phyloP scores from a whole-genome alignment of 1,140 invertebrate species.

The Pseudomyrmex concolor region DNA sequence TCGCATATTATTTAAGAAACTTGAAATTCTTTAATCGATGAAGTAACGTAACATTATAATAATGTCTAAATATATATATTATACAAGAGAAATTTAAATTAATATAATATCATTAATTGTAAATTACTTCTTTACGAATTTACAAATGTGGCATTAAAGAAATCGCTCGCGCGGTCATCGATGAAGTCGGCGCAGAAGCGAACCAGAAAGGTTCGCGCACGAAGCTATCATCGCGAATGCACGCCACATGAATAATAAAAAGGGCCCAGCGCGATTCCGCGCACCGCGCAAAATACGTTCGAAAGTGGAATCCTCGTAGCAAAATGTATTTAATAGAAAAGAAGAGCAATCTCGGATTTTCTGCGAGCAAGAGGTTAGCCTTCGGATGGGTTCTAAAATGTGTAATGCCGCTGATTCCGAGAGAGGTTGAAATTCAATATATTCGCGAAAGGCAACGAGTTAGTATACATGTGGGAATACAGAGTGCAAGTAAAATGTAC shows the following conservation, averaged over 20 bases:
- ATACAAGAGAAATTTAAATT: constrained; percentile 1
- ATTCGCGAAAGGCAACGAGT: constrained; percentile 32
- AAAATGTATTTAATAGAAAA: constrained; percentile 52
- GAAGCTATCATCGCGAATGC: constrained; percentile 22
- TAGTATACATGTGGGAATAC: constrained; percentile 34
- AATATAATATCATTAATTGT: background rate
- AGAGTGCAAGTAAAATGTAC: constrained; percentile 28
- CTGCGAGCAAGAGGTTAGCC: constrained; percentile 44
- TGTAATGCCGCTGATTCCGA: constrained; percentile 39
- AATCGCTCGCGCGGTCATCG: constrained; percentile 4
- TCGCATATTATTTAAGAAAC: background rate
- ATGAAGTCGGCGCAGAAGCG: background rate
- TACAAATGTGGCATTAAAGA: background rate
- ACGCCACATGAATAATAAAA: constrained; percentile 43
- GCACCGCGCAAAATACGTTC: background rate
- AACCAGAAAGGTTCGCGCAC: background rate
- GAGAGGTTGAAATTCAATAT: constrained; percentile 50
- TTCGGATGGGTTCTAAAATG: constrained; percentile 46
- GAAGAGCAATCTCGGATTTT: constrained; percentile 51
- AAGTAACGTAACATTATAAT: background rate
- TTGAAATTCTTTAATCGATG: background rate
- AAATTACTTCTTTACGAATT: background rate
- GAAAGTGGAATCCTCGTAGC: constrained; percentile 28
- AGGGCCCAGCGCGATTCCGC: background rate
- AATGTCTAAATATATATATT: background rate